Conservation (phyloP, 2,113 vertebrate genomes). For the Dermatemys mawii region DNA sequence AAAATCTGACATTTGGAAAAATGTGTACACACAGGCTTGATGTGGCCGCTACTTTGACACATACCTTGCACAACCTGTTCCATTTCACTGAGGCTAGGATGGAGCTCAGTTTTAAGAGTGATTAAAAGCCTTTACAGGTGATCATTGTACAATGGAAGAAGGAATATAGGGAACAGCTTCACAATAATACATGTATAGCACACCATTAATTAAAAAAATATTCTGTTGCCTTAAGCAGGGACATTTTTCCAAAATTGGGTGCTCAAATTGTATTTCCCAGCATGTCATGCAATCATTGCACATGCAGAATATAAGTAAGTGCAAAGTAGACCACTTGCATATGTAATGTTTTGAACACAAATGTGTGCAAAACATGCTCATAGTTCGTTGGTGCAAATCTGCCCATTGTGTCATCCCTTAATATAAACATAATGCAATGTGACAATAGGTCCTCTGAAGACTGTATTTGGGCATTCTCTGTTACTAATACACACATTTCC, state of each 20-base stretch:
- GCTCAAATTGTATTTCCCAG: neutral
- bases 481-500: neutral
- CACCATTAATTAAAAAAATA: neutral
- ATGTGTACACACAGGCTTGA: neutral
- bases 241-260: neutral
- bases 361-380: neutral
- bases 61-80: rapidly evolving
- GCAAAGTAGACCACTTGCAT: neutral
- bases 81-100: neutral
- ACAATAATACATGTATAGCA: rapidly evolving
- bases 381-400: neutral
- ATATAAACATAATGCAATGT: neutral
- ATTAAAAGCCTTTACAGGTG: neutral
- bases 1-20: neutral
- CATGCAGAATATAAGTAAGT: neutral
- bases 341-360: neutral
- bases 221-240: neutral
- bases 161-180: neutral
- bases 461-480: neutral
- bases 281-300: neutral
- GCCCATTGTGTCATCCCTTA: neutral
- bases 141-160: neutral
- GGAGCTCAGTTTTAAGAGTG: neutral
- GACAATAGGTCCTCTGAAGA: too few relatives aligned
- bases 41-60: neutral